Base-by-base conservation (phyloP, 2,797 vertebrate species). In the Pachyuromys duprasi region DNA sequence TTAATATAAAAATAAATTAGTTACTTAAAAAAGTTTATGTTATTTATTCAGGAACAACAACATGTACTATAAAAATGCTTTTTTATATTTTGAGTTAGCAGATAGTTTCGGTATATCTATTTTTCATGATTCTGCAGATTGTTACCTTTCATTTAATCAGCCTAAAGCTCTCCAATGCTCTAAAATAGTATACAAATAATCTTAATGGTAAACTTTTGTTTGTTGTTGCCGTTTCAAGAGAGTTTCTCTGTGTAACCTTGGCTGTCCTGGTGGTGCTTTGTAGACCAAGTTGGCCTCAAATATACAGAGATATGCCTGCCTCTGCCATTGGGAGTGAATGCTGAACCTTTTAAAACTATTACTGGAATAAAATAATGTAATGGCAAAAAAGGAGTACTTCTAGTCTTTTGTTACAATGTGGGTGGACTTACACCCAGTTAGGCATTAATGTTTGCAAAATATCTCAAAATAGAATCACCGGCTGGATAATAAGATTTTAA, bases 41-140 rank as follows among this genome's bases (percentile, higher is more conserved):
- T 20, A 86, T 31, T 93, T 79, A 45, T 89, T n/a, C n/a, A 14
- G 76, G 88, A 83, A 93, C 86, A 92, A 95, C 67, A 94, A 78
- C 20, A 17, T 22, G 24, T 5, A 92, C 31, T 78, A 86, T 69
- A 69, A 63, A 89, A 80, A 76, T 55, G 86, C 88, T 69, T 5
- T 72, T 87, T 31, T 12, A n/a, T 45, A 91, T 33, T 89, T 79
- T 65, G 91, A 76, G 22, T 63, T 81, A 88, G 91, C 4, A 84
- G 5, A 39, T 67, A 80, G 17, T 69, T 92, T 90, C 62, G 39
- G 42, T 53, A 90, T 53, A 28, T 90, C 8, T 24, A 89, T 5
- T 82, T 18, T 78, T 95, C 75, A 93, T 69, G 26, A 63, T 57
- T 88, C 75, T 74, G 84, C 2, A 67, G 42, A 33, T 62, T 17